Conservation (phyloP, 1,140 invertebrate species). For the Bombus ignitus region DNA sequence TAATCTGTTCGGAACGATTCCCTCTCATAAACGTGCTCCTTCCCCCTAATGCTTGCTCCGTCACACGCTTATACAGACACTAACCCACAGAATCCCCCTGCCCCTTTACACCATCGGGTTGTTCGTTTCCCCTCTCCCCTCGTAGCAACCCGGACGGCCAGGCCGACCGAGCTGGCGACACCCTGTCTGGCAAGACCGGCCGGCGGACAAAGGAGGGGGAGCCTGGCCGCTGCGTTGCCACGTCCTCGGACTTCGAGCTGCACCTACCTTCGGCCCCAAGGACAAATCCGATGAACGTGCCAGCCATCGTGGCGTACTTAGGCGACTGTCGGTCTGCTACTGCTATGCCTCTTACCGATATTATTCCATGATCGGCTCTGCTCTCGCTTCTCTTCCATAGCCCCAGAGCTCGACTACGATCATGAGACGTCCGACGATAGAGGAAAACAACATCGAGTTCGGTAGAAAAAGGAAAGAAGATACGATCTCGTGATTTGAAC, state of each 20-base stretch:
- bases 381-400: too few relatives aligned
- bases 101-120: slow-evolving; percentile 55
- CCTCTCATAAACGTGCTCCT: slow-evolving; percentile 51
- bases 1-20: slow-evolving; percentile 53
- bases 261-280: slow-evolving; percentile 79
- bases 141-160: slow-evolving; percentile 87
- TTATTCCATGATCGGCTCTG: slow-evolving; percentile 48
- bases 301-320: slow-evolving; percentile 79
- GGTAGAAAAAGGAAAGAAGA: neutral
- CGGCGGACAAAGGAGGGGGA: slow-evolving; percentile 81
- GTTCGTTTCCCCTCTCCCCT: slow-evolving; percentile 57
- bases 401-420: too few relatives aligned
- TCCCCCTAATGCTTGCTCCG: slow-evolving; percentile 54
- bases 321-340: slow-evolving; percentile 70
- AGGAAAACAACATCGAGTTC: neutral
- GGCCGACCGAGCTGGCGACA: slow-evolving; percentile 90
- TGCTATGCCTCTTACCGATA: slow-evolving; percentile 55
- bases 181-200: slow-evolving; percentile 92
- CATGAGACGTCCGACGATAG: too few relatives aligned
- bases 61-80: slow-evolving; percentile 46
- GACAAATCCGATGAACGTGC: slow-evolving; percentile 80
- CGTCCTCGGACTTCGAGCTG: slow-evolving; percentile 77
- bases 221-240: slow-evolving; percentile 84
- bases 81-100: slow-evolving; percentile 42
- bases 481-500: neutral